Conservation (phyloP, 2,797 vertebrate genomes). For the Stomatorhinus walkeri region DNA sequence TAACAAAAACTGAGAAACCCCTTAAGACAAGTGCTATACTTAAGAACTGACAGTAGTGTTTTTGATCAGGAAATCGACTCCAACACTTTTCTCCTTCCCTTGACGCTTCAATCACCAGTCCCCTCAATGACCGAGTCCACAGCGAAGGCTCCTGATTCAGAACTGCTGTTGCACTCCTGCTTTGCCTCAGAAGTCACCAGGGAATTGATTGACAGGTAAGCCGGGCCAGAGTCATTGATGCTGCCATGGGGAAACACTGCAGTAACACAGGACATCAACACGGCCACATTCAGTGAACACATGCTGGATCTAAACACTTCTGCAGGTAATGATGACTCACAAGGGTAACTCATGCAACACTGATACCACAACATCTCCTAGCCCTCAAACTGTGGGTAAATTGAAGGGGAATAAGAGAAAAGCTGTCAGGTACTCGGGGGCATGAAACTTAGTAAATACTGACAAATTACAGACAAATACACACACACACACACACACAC, state of each 20-base stretch:
- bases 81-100: background rate
- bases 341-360: background rate
- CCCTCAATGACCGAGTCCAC: slow-evolving; percentile 61
- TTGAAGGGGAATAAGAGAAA: background rate
- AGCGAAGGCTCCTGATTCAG: slow-evolving; percentile 58
- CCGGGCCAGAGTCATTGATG: slow-evolving; percentile 67
- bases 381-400: slow-evolving; percentile 35
- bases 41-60: background rate
- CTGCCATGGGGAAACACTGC: slow-evolving; percentile 69
- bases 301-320: background rate
- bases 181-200: slow-evolving; percentile 63
- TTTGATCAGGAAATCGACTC: background rate
- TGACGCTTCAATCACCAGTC: slow-evolving; percentile 46
- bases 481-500: background rate
- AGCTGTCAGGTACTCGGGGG: background rate
- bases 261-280: slow-evolving; percentile 31
- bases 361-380: slow-evolving; percentile 29
- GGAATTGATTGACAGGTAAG: slow-evolving; percentile 67
- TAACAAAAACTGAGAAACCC: background rate
- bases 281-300: background rate
- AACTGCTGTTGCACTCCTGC: slow-evolving; percentile 60
- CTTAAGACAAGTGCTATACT: background rate
- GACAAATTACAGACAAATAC: background rate
- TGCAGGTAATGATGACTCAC: background rate
- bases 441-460: background rate